These are phyloP conservation scores for Amia ocellicauda DNA, from an alignment of 2,113 vertebrate genomes.

Conservation along the genomic window DNA sequence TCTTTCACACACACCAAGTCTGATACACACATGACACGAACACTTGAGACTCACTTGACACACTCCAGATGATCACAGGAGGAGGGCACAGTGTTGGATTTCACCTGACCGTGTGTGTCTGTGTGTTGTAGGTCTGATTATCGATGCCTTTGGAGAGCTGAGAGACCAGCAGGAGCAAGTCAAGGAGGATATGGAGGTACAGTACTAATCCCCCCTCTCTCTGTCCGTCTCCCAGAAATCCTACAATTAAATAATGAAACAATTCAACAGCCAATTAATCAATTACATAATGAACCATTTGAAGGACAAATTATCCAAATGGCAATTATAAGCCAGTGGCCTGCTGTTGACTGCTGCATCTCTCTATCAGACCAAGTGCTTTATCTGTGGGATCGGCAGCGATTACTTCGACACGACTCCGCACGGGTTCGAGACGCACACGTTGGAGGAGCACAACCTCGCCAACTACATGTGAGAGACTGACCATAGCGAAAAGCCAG, in stretches of 20 bases:
- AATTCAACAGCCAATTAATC: no score
- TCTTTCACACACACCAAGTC: no score
- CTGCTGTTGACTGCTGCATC: no score
- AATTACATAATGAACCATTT: background rate
- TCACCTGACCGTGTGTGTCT: no score
- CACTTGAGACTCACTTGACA: no score
- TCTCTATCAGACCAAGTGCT: constrained; percentile 81
- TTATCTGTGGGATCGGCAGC: constrained; percentile 91
- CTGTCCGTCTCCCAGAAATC: background rate
- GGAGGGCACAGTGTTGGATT: no score
- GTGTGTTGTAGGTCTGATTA: constrained; percentile 75
- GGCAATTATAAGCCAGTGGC: no score
- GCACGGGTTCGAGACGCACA: constrained; percentile 89
- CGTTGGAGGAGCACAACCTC: constrained; percentile 85
- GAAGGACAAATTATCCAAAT: no score
- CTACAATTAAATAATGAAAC: no score
- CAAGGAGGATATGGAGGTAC: constrained; percentile 92
- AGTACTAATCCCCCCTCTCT: constrained; percentile 19
- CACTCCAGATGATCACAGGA: no score
- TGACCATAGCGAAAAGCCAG: background rate
- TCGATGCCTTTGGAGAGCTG: constrained; percentile 86
- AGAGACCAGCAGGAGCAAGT: constrained; percentile 91
- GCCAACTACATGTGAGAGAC: constrained; percentile 79
- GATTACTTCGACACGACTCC: constrained; percentile 91
- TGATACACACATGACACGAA: no score